These are phyloP conservation scores for Drepana arcuata DNA, from an alignment of 1,140 invertebrate genomes.

Conservation along the genomic window DNA sequence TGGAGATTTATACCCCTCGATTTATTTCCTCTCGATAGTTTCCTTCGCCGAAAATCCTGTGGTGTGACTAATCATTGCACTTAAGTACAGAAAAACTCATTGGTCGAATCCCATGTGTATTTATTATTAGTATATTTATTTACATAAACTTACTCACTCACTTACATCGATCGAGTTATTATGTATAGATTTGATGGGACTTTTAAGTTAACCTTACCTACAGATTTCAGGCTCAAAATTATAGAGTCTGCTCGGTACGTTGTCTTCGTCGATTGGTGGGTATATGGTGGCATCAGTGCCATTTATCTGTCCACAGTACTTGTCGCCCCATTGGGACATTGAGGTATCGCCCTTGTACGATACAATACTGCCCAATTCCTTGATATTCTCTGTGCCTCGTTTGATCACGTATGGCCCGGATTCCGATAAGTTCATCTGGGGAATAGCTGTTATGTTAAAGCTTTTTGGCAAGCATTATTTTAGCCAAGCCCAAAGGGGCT, in stretches of 20 bases:
- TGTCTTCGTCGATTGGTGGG: slow-evolving; percentile 65
- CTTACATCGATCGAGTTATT: no score
- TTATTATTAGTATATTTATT: no score
- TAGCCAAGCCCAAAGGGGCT: no score
- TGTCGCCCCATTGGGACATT: slow-evolving; percentile 57
- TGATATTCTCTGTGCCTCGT: slow-evolving; percentile 63
- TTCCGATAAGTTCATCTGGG: slow-evolving; percentile 72
- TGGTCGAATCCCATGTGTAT: no score
- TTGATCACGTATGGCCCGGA: slow-evolving; percentile 71
- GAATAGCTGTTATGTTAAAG: slow-evolving; percentile 3
- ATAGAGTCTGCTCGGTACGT: slow-evolving; percentile 53
- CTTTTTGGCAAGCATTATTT: no score
- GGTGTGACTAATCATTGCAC: no score
- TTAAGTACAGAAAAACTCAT: no score
- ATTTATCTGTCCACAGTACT: slow-evolving; percentile 71
- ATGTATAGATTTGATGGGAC: background rate
- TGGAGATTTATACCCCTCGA: no score
- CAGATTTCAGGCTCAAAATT: slow-evolving; percentile 75
- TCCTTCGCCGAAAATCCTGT: no score
- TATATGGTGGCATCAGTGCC: slow-evolving; percentile 75
- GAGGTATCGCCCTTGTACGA: slow-evolving; percentile 60
- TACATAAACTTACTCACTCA: no score
- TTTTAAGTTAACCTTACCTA: slow-evolving; percentile 48
- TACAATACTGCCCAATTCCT: slow-evolving; percentile 68
- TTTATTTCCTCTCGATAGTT: no score